Percentiles rank a stretch among this genome's conserved stretches.
These are phyloP conservation scores for Oryzias curvinotus DNA, from an alignment of 2,113 vertebrate genomes.

Conservation along the genomic window DNA sequence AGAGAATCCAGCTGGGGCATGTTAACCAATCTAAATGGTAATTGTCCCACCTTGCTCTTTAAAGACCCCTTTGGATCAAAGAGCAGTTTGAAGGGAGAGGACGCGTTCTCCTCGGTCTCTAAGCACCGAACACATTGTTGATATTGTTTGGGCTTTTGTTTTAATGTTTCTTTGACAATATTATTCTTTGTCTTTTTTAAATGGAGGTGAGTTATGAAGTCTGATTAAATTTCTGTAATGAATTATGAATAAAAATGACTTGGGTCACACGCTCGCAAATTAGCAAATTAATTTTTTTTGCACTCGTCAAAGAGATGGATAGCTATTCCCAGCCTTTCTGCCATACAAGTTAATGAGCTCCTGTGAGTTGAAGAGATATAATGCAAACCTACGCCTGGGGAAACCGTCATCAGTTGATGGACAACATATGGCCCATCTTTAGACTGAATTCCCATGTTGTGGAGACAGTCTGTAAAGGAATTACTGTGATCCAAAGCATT, in stretches of 20 bases:
- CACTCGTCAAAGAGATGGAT: constrained; percentile 62
- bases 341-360: not conserved
- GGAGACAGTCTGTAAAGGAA: constrained; percentile 10
- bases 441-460: constrained; percentile 2
- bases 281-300: constrained; percentile 70
- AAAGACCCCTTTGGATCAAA: constrained; percentile 56
- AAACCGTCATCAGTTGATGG: constrained; percentile 11
- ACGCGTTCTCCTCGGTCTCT: constrained; percentile 21
- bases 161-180: constrained; percentile 30
- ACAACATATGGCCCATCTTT: constrained; percentile 12
- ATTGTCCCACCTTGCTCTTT: constrained; percentile 63
- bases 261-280: constrained; percentile 69
- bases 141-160: constrained; percentile 40
- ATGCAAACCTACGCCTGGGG: constrained; percentile 16
- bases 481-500: constrained; percentile 10
- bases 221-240: constrained; percentile 74
- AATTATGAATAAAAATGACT: constrained; percentile 71
- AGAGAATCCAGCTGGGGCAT: constrained; percentile 52
- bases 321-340: constrained; percentile 48
- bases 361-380: constrained; percentile 19
- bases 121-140: constrained; percentile 11
- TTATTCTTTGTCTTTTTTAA: constrained; percentile 29
- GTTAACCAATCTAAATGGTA: constrained; percentile 71
- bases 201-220: constrained; percentile 57
- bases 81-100: constrained; percentile 48